phyloP scores from a whole-genome alignment of 1,140 invertebrate species.

The Drosophila pseudoananassae region DNA sequence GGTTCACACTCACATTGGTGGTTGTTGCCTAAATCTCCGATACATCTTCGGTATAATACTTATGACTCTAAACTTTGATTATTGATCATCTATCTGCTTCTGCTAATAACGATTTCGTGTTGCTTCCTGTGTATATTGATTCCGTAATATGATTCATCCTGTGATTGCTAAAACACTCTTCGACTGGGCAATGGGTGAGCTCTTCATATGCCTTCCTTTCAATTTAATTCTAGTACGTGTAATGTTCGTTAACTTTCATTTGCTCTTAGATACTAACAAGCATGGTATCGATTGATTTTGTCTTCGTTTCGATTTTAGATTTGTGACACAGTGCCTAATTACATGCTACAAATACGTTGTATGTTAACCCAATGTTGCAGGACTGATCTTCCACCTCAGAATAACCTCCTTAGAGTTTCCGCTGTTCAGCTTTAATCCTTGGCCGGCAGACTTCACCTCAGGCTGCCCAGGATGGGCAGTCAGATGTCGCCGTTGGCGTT shows the following conservation, averaged over 20 bases:
- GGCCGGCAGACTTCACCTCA: conserved; percentile 63
- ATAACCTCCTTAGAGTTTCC: conserved; percentile 20
- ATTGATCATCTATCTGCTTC: conserved; percentile 17
- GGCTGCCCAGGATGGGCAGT: conserved; percentile 79
- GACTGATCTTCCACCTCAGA: conserved; percentile 54
- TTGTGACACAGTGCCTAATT: conserved; percentile 36
- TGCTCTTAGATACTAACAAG: conserved; percentile 74
- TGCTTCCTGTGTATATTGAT: conserved; percentile 21
- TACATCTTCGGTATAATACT: conserved; percentile 26
- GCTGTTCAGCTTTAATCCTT: conserved; percentile 32
- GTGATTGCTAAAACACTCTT: conserved; percentile 44
- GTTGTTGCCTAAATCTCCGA: conserved; percentile 8
- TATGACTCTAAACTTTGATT: conserved; percentile 36
- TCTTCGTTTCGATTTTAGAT: conserved; percentile 32
- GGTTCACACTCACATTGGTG: conserved; percentile 1
- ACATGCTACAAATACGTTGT: conserved; percentile 73
- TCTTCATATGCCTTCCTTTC: conserved; percentile 1
- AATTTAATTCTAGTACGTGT: conserved; percentile 70
- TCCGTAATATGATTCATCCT: conserved; percentile 24
- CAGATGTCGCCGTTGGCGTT: conserved; percentile 73
- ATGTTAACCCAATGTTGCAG: conserved; percentile 81
- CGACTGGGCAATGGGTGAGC: background rate
- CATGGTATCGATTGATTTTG: conserved; percentile 47
- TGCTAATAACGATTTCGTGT: conserved; percentile 9
- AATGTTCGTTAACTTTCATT: conserved; percentile 80